Base-by-base conservation (phyloP, 2,113 vertebrate genomes). In the Oncorhynchus gorbuscha region DNA sequence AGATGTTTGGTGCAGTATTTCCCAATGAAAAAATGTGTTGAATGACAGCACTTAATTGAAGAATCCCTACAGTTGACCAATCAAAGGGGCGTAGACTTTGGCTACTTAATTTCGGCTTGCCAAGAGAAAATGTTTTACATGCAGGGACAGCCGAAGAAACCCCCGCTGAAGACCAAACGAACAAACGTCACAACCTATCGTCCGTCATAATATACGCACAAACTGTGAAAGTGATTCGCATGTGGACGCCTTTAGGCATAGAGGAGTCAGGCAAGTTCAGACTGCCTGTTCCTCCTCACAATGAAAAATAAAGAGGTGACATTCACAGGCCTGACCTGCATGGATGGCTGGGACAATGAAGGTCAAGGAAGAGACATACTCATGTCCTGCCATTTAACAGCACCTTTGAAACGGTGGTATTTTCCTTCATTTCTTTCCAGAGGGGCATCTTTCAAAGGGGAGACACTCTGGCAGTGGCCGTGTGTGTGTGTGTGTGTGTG, bases 321-420 rank as follows among this genome's bases (percentile, higher is more conserved):
- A 26, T 73, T 55, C n/a, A 39, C 16, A 16, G 1, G 30, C 20
- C 58, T 71, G 73, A 76, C 61, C 9, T 22, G 51, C 85, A 73
- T 18, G 35, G 26, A 45, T 55, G 67, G 58, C 22, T 70, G 2
- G n/a, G 59, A 77, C 78, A 82, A 67, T 69, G 67, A 79, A 14
- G 80, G 78, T 85, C 74, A 82, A 28, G 22, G 68, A 2, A 28
- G 65, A 61, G 68, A 13, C 65, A 73, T 49, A 62, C 48, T 77
- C 65, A 28, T 14, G 11, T 72, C 71, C 51, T 77, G 67, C 11
- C 3, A 75, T 76, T 76, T 71, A 35, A 49, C 49, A 32, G 13
- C 82, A 66, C 79, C 73, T 78, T 72, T 81, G 32, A 80, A 83
- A 81, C 68, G 48, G 69, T 65, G 74, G 14, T 58, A 18, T 65